Base-by-base conservation (phyloP, 1,140 invertebrate species). In the Holcopasites calliopsidis region DNA sequence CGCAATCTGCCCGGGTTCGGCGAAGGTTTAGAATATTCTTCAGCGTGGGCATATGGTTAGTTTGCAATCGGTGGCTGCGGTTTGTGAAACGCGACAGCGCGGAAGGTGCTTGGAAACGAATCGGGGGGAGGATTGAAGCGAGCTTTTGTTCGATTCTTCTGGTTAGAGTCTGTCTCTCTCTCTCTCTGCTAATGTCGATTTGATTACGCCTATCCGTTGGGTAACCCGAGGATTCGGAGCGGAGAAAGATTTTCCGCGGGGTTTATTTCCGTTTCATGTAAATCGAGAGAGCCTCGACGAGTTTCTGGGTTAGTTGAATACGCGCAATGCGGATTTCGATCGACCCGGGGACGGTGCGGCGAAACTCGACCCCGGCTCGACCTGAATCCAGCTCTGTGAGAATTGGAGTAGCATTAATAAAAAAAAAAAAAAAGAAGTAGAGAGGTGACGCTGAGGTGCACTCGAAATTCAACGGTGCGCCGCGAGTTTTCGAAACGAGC, bases 1-100 rank as follows among this genome's bases (percentile, higher is more conserved):
- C 60, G 44, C 42, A n/a, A 50, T 18, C 13, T 70, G 28, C 38
- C 35, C 23, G 31, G 57, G 62, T 21, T 13, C 40, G 28, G 54
- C 54, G 42, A 21, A 35, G 68, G 71, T 42, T 52, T 58, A 26
- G 55, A 74, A 69, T 47, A 40, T 70, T 76, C 61, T 64, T 47
- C 28, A n/a, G 28, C 35, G 38, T n/a, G 44, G n/a, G 47, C 60
- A 64, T 65, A 28, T 55, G 76, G 62, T 65, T 50, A 26, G 44
- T 49, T 50, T 26, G 47, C 60, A 31, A 13, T 13, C 23, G 60
- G 18, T 64, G 3, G 26, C 4, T 33, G 60, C 18, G 60, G 44
- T 49, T 50, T 35, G 21, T 38, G 64, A 52, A 66, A 66, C 64
- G 64, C 64, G 64, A 66, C 33, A 49, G 33, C 21, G 23, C 16